Conservation (phyloP, 2,888 invertebrate species). For the Cephus rjabovi region DNA sequence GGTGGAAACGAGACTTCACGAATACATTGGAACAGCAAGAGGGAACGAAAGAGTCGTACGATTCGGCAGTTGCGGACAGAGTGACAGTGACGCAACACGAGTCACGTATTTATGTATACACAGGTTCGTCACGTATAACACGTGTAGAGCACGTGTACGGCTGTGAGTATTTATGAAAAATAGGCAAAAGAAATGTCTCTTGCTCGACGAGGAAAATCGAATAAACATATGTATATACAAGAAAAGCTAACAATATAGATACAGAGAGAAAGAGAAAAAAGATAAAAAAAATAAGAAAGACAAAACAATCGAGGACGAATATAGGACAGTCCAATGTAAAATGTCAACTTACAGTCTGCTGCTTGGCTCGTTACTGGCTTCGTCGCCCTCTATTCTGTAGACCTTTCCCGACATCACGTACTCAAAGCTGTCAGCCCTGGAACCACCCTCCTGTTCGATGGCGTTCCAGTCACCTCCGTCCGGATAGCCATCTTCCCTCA, state of each 20-base stretch:
- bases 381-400: constrained; percentile 97
- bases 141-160: neutral
- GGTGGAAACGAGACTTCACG: neutral
- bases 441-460: constrained; percentile 82
- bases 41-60: neutral
- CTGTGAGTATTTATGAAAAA: neutral
- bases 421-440: constrained; percentile 96
- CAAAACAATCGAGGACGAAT: neutral
- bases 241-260: neutral
- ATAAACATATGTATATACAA: neutral
- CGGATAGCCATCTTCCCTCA: constrained; percentile 96
- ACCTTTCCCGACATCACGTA: constrained; percentile 99
- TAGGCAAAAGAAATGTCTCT: neutral
- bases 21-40: neutral
- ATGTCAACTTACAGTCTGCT: constrained; percentile 76
- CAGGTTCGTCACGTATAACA: neutral
- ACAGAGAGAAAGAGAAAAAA: neutral
- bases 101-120: neutral
- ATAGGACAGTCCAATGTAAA: neutral
- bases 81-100: neutral
- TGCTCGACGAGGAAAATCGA: neutral
- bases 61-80: neutral
- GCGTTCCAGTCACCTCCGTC: constrained; percentile 95
- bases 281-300: neutral
- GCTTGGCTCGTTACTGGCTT: constrained; percentile 86